phyloP scores from a whole-genome alignment of 2,113 vertebrate species.

The Sturnus vulgaris region DNA sequence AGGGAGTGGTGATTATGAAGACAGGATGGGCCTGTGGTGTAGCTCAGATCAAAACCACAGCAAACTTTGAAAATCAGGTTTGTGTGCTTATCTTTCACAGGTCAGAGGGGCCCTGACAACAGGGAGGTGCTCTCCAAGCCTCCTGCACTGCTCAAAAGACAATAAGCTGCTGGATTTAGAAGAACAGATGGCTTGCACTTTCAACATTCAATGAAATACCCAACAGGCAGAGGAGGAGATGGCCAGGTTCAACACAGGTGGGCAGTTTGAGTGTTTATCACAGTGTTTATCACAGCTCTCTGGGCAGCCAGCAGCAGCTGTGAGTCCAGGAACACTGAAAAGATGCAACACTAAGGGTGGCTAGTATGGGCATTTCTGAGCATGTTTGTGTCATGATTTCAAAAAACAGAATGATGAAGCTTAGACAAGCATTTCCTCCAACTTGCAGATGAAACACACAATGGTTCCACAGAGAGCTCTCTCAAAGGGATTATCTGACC shows the following conservation, averaged over 20 bases:
- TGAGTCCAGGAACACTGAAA: neutral
- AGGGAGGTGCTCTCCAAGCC: neutral
- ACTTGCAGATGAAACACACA: neutral
- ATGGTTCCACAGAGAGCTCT: neutral
- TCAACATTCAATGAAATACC: neutral
- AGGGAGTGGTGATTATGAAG: neutral
- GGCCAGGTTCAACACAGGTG: neutral
- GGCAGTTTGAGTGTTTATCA: neutral
- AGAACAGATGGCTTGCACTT: neutral
- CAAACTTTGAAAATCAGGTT: neutral
- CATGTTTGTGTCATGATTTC: neutral
- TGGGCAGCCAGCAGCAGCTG: neutral
- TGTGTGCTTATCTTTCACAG: neutral
- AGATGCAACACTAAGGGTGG: neutral
- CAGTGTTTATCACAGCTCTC: neutral
- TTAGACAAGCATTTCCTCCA: neutral
- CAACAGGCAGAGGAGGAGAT: neutral
- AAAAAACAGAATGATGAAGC: neutral
- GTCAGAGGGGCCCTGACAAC: neutral
- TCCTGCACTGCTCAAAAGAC: neutral
- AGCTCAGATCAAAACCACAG: neutral
- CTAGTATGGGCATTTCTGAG: neutral
- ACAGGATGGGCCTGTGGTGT: neutral
- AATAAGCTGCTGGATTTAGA: neutral
- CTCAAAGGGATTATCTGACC: slow-evolving; percentile 29